Evolutionary conservation across 2,113 vertebrate genomes (phyloP), one percentile per base, ranked within the genome.

Genomic region (Xiphophorus maculatus): DNA sequence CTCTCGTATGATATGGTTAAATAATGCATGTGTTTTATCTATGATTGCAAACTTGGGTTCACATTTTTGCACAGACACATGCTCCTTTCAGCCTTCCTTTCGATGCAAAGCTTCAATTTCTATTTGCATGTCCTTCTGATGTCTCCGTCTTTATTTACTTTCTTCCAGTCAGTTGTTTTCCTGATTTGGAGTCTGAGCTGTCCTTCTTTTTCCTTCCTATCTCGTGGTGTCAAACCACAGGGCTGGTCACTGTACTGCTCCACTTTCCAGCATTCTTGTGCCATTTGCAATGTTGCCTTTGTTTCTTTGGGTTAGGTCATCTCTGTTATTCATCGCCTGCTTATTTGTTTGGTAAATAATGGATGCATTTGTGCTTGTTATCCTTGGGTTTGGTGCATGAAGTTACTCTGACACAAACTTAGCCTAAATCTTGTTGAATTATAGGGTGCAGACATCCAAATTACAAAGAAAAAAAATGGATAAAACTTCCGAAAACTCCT

Each of bases 41-140:
- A 3, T 68, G 28, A 73, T 65, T 51, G 3, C 63, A 81, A 70
- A 30, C 12, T 2, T 3, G 44, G 48, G 35, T n/a, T 15, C 61
- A 58, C 63, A 37, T 30, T 73, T 71, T 4, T 54, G 11, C 51
- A 14, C 10, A n/a, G 15, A 63, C 51, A 48, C 66, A 44, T 83
- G 83, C 83, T 90, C 83, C 78, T 89, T 91, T 92, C 90, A 93
- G 88, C 91, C 85, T 84, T 66, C 79, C 86, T 73, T 64, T 83
- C 17, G 30, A 88, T 62, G 25, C 79, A 35, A 33, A 30, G 33
- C 78, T 77, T 44, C 14, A 73, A 58, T 81, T 51, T 73, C 65
- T 44, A 63, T 64, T 66, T 88, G 91, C 93, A 91, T 91, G 91
- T 85, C 85, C 87, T 91, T 72, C 28, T 54, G 71, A 64, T 80